These are phyloP conservation scores for Macrosteles quadrilineatus DNA, from an alignment of 1,140 invertebrate species.

Conservation along the genomic window DNA sequence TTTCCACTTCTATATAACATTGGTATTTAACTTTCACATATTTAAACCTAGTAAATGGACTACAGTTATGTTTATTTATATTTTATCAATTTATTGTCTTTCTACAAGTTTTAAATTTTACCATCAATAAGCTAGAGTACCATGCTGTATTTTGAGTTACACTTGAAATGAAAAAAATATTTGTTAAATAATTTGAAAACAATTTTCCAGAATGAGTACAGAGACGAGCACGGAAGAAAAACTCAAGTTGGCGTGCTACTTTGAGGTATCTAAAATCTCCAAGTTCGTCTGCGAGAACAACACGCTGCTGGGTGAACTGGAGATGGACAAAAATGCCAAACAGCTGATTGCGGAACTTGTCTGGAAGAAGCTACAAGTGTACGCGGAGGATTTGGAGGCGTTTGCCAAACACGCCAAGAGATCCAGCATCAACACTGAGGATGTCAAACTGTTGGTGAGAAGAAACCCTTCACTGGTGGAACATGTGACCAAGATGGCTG, in stretches of 20 bases:
- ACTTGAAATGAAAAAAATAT: too few species aligned
- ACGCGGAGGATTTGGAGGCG: conserved; percentile 56
- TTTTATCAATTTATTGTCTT: too few species aligned
- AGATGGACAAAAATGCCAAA: conserved; percentile 52
- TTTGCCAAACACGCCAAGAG: conserved; percentile 60
- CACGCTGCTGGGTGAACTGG: conserved; percentile 43
- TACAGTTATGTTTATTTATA: too few species aligned
- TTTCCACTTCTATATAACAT: too few species aligned
- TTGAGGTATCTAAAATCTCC: conserved; percentile 15
- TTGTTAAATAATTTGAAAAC: too few species aligned
- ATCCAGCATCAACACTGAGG: conserved; percentile 54
- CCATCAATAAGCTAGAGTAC: too few species aligned
- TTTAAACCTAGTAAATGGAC: too few species aligned
- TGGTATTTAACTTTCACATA: too few species aligned
- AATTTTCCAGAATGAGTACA: too few species aligned
- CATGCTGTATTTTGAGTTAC: too few species aligned
- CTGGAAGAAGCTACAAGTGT: conserved; percentile 54
- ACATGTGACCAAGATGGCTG: conserved; percentile 15
- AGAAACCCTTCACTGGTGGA: conserved; percentile 54
- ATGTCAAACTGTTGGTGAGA: conserved; percentile 56
- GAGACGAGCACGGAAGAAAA: background rate
- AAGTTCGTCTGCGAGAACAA: conserved; percentile 19
- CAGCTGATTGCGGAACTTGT: conserved; percentile 55
- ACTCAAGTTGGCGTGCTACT: conserved; percentile 13
- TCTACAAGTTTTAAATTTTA: too few species aligned